Base-by-base conservation (phyloP, 1,140 invertebrate species). In the Whitmania pigra region DNA sequence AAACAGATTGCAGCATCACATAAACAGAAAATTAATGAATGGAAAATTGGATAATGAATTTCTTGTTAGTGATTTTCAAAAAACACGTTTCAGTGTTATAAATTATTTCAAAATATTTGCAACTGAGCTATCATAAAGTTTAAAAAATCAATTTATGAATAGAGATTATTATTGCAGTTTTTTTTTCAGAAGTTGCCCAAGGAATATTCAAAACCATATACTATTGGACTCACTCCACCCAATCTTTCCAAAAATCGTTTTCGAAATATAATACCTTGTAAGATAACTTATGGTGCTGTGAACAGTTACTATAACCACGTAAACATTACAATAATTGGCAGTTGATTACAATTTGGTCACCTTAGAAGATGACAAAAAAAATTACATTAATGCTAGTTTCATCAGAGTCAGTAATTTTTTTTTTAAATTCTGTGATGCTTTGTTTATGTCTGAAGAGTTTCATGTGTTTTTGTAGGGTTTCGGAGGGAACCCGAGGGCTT, bases 361-460 rank as follows among this genome's bases (percentile, higher is more conserved):
- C 1, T 22, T 22, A 63, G 57, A n/a, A 25, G 57, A 31, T 63
- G 20, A 0, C 29, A 31, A 63, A 7, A 31, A 20, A 11, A n/a
- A 63, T 22, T 63, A 63, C 29, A 63, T 63, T 11, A 63, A 63
- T 63, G 57, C 57, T n/a, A 63, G 57, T 63, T 63, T 63, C 29
- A 63, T 63, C 18, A 0, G 18, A n/a, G 57, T 63, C 29, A 63
- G 57, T 63, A 25, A 25, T 63, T 63, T 63, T 25, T n/a, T n/a
- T n/a, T 63, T 2, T 11, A 15, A 1, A 25, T 25, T 25, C 22
- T n/a, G 22, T 18, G 29, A 63, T 63, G 20, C 2, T n/a, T 57
- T 57, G 2, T n/a, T n/a, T 15, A 31, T 1, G 9, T 63, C 3
- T 63, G 29, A 13, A 63, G 22, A 3, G 18, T 63, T 11, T 49